Percentiles rank a stretch among this genome's conserved stretches.
Evolutionary conservation across 1,140 invertebrate genomes (phyloP).

Genomic region (Rhagoletis zephyria): DNA sequence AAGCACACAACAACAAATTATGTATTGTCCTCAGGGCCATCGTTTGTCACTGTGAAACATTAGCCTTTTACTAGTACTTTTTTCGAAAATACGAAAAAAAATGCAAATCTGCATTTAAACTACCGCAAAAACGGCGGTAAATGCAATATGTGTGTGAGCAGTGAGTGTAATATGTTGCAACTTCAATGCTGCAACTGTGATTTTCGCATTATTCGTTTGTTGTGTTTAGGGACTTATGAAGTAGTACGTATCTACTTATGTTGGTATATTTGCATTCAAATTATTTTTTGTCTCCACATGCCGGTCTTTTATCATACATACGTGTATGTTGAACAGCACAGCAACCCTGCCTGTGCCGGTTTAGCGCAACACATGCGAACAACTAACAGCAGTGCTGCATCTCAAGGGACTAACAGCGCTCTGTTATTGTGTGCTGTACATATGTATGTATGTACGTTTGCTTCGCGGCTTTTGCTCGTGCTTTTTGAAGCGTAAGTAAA

Average conservation of each 20-base stretch:
- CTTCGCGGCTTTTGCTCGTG: conserved; percentile 15
- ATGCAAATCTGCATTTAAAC: conserved; percentile 20
- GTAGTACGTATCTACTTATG: neutral
- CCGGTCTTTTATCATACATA: neutral
- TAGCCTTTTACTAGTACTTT: neutral
- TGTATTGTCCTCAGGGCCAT: conserved; percentile 30
- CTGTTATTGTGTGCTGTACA: neutral
- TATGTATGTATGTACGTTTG: neutral
- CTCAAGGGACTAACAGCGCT: conserved; percentile 28
- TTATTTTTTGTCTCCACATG: neutral
- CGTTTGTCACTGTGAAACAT: conserved; percentile 44
- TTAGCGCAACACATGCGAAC: neutral
- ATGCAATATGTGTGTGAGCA: neutral
- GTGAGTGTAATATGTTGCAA: conserved; percentile 5
- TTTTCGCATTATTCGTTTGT: conserved; percentile 33
- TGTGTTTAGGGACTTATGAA: neutral
- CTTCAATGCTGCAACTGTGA: neutral
- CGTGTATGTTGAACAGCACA: conserved; percentile 14
- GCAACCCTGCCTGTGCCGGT: neutral
- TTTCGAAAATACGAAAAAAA: neutral
- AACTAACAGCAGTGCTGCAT: neutral
- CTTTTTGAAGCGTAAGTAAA: conserved; percentile 16
- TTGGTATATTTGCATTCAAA: neutral
- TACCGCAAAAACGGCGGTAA: neutral
- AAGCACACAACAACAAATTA: neutral